Conservation (phyloP, 1,140 invertebrate genomes). For the Diprion similis region DNA sequence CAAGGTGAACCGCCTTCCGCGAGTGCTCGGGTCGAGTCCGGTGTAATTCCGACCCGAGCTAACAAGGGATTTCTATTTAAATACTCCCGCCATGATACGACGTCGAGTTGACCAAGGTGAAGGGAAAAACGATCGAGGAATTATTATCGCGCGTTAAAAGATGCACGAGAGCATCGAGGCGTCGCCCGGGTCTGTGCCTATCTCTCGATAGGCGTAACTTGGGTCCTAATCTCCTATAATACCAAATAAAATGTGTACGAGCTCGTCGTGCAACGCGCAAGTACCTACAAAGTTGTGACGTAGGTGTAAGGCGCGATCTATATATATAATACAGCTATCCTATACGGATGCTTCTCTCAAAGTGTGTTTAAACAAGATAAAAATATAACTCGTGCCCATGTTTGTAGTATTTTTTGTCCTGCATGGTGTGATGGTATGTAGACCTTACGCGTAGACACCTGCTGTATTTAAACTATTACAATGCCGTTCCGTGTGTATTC, state of each 20-base stretch:
- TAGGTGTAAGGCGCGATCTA: too few relatives aligned
- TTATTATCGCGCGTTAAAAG: not conserved
- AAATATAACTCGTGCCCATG: not conserved
- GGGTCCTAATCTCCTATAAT: not conserved
- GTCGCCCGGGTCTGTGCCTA: too few relatives aligned
- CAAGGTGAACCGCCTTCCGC: slow-evolving; percentile 6
- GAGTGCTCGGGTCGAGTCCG: not conserved
- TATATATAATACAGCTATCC: not conserved
- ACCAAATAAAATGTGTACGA: not conserved
- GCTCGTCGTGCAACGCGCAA: too few relatives aligned
- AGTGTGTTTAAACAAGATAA: not conserved
- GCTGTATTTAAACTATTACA: not conserved
- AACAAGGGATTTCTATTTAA: not conserved
- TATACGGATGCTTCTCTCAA: not conserved
- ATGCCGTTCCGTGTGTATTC: too few relatives aligned
- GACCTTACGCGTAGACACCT: not conserved
- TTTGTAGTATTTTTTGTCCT: not conserved
- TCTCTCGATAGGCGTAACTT: not conserved
- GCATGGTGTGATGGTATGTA: not conserved
- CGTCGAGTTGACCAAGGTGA: not conserved
- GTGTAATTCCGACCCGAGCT: slow-evolving; percentile 1
- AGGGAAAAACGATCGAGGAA: not conserved
- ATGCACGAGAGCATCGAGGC: too few relatives aligned
- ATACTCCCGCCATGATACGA: not conserved
- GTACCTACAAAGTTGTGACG: too few relatives aligned